Evolutionary conservation across 2,113 vertebrate species (phyloP).

Genomic region (Chaetura pelagica): DNA sequence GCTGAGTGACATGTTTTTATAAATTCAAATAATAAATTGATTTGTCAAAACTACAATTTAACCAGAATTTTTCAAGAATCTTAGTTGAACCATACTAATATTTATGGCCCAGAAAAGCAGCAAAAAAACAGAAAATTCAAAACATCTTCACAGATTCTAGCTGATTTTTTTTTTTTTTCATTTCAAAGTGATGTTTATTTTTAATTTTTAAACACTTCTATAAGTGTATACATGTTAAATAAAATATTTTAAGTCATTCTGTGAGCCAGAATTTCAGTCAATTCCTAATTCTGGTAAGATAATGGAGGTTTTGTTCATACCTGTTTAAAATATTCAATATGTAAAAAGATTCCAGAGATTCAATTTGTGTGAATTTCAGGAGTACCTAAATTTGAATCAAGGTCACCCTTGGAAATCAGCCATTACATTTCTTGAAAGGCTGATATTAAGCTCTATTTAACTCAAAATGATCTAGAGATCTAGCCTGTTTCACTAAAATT

Average conservation of each 20-base stretch:
- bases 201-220: neutral
- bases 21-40: conserved; percentile 28
- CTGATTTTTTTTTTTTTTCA: neutral
- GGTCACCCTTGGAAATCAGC: neutral
- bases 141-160: neutral
- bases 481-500: neutral
- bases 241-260: neutral
- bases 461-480: neutral
- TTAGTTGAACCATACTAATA: neutral
- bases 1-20: neutral
- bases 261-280: neutral
- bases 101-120: neutral
- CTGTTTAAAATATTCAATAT: neutral
- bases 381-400: neutral
- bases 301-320: neutral
- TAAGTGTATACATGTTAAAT: neutral
- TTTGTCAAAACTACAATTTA: conserved; percentile 18
- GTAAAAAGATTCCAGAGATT: neutral
- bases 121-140: neutral
- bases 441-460: neutral
- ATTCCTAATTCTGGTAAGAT: neutral
- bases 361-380: neutral
- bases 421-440: neutral
- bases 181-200: neutral
- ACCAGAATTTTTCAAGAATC: neutral